Evolutionary conservation across 2,797 vertebrate species (phyloP), one percentile per base, ranked within the genome.

Genomic region (Poecile montanus): DNA sequence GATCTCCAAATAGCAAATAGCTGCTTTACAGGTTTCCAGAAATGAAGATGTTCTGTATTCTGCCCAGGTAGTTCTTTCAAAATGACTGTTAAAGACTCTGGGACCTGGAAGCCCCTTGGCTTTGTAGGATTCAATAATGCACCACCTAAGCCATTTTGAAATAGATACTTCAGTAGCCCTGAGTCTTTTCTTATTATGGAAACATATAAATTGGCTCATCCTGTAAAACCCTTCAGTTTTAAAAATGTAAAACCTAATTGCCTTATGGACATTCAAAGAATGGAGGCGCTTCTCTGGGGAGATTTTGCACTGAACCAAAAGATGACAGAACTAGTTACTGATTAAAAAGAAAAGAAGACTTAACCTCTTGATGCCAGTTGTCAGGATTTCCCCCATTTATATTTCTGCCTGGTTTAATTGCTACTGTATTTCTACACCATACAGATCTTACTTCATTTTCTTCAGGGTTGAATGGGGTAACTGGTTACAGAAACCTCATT

Each of bases 241-340:
- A 91, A 71, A 85, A 93, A 94, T 54, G 93, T 88, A 97, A 97
- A 97, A 96, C 96, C 97, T 97, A 97, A 97, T 97, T 97, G 97
- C 96, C 97, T 97, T 96, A 93, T 95, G 97, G 98, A 97, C 94
- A 95, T 79, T 58, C 87, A 94, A 94, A 97, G 96, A 96, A 97
- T 86, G 78, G 96, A 97, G 93, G 93, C 29, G 4, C 93, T 96
- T 93, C 97, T 98, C 97, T 95, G 73, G 97, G 97, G 98, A 97
- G 92, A 45, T 27, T 76, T 90, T 92, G 87, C 88, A 70, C 93
- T 94, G 97, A 96, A 97, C 92, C 90, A 89, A 94, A 95, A 97
- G 96, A 96, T 96, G 97, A 96, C 97, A 96, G 96, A 96, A 89
- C 96, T 96, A 88, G 91, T 95, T 94, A 95, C 92, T 96, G 97